A percentile compares a stretch with the other conserved stretches of the same genome.
Evolutionary conservation across 2,113 vertebrate genomes (phyloP).

Genomic region (Martes martes): DNA sequence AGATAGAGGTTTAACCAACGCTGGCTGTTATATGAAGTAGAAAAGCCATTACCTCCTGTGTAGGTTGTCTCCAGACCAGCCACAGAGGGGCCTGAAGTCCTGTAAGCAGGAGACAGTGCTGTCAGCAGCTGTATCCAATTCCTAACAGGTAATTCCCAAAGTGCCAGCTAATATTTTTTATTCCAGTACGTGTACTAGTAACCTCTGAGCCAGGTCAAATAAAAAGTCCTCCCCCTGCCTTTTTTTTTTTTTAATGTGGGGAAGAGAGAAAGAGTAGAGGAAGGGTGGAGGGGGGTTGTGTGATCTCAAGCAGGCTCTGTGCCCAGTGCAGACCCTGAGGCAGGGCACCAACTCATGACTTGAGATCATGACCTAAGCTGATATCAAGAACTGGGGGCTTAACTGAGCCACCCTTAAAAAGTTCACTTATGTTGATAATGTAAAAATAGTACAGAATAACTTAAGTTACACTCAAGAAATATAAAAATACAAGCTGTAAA

Average conservation of each 20-base stretch:
- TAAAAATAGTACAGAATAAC: not conserved
- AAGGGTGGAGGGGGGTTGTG: not conserved
- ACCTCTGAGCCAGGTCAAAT: not conserved
- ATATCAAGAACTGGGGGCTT: not conserved
- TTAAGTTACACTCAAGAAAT: not conserved
- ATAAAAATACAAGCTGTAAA: not conserved
- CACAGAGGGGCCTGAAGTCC: conserved; percentile 94
- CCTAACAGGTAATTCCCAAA: not conserved
- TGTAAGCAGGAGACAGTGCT: conserved; percentile 68
- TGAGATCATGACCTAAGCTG: not conserved
- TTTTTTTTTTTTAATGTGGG: not conserved
- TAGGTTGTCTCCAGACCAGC: conserved; percentile 98
- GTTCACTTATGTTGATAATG: conserved; percentile 6
- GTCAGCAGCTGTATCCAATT: conserved; percentile 2
- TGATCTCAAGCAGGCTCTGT: not conserved
- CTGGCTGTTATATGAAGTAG: conserved; percentile 98
- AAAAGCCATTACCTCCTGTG: conserved; percentile 97
- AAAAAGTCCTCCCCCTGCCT: not conserved
- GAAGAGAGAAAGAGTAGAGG: not conserved
- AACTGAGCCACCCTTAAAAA: not conserved
- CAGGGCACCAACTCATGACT: not conserved
- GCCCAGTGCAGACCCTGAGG: not conserved
- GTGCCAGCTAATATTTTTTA: not conserved
- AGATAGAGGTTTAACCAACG: conserved; percentile 99
- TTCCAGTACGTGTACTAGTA: not conserved